Base-by-base conservation (phyloP, 2,797 vertebrate species). In the Discoglossus pictus region DNA sequence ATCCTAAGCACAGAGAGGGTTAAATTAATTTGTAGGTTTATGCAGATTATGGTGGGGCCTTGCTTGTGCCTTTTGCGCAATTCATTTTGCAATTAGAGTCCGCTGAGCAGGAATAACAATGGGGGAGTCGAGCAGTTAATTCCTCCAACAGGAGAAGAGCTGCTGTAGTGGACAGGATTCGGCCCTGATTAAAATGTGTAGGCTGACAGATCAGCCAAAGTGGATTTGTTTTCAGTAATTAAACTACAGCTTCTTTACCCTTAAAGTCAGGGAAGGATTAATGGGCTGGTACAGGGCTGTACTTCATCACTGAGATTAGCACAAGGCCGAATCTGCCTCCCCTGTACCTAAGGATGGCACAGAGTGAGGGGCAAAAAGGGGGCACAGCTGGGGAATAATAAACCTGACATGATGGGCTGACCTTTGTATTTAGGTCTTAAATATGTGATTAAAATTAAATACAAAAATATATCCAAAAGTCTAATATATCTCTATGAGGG, bases 171-270 rank as follows among this genome's bases (percentile, higher is more conserved):
- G 52, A 17, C 52, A n/a, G 20, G 21, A 25, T 34, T 7, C 21
- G 34, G 16, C 40, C 34, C 10, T 66, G 64, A 66, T 66, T 66
- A 68, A 68, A 68, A 53, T 61, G 79, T 65, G 79, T 79, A 88
- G 84, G 78, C 82, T 76, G 76, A 81, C 83, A 84, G 82, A 89
- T 89, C 84, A 88, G 81, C 84, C 84, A 86, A 84, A 88, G 81
- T 87, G 81, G 86, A 89, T 89, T 90, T 89, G 81, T 61, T 74
- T 74, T 85, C 82, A 79, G 84, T 88, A 89, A 90, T 88, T 90
- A 88, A 89, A 89, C 81, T 76, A 77, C 80, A 73, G 79, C 82
- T 86, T 87, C 82, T 87, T 86, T 82, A 65, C 46, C 10, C 80
- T 76, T 83, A 78, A 84, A 85, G 83, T 87, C 80, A 79, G 81